These are phyloP conservation scores for Sorex fumeus DNA, from an alignment of 2,113 vertebrate species.

Conservation along the genomic window DNA sequence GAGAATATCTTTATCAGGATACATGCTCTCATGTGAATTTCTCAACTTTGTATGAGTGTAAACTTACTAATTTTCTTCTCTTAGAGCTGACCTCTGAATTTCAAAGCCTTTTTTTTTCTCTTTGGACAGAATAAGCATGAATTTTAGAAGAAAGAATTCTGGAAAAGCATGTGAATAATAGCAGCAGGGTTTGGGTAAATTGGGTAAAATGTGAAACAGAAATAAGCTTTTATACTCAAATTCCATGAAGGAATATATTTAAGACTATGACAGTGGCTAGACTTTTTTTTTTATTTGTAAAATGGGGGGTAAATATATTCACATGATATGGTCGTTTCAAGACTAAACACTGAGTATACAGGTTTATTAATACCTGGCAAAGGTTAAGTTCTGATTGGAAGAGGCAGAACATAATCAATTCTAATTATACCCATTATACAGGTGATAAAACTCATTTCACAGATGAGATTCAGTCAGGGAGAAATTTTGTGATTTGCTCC, in stretches of 20 bases:
- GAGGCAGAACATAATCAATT: neutral
- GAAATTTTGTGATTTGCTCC: neutral
- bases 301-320: neutral
- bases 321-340: neutral
- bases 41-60: neutral
- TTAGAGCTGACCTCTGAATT: constrained; percentile 24
- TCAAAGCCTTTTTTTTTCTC: constrained; percentile 11
- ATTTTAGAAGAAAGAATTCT: neutral
- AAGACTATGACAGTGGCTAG: neutral
- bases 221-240: neutral
- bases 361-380: neutral
- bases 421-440: neutral
- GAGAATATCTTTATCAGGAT: constrained; percentile 6
- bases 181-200: neutral
- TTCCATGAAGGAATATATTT: neutral
- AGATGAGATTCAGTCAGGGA: neutral
- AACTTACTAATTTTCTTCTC: constrained; percentile 36
- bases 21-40: neutral
- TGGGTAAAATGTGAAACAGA: neutral
- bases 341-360: neutral
- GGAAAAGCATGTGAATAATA: neutral
- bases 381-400: constrained; percentile 24
- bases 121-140: accelerated
- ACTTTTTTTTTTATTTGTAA: neutral
- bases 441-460: neutral